These are phyloP conservation scores for Noctua comes DNA, from an alignment of 2,888 invertebrate species.

Conservation along the genomic window DNA sequence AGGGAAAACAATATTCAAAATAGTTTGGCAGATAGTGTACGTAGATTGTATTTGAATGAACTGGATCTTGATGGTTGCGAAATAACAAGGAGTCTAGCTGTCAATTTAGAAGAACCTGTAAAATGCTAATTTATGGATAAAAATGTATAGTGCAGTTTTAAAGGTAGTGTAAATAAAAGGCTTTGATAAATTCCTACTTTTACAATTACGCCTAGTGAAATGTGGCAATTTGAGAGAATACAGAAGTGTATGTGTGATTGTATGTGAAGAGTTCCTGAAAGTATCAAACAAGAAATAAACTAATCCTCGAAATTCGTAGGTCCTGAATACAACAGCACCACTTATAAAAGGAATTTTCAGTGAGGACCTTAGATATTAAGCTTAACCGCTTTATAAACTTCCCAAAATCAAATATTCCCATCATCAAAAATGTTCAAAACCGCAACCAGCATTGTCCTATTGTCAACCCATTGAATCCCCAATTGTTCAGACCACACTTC, in stretches of 20 bases:
- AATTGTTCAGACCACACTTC: constrained; percentile 18
- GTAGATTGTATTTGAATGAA: neutral
- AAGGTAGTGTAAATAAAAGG: neutral
- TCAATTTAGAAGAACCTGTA: neutral
- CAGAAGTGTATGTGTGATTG: neutral
- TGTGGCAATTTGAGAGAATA: neutral
- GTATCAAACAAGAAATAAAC: neutral
- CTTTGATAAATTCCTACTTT: neutral
- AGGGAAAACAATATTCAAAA: constrained; percentile 51
- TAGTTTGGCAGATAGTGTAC: constrained; percentile 13
- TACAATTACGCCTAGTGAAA: neutral
- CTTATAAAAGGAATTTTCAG: neutral
- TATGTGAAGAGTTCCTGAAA: neutral
- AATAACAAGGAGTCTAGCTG: neutral
- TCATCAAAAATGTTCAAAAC: neutral
- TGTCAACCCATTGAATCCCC: constrained; percentile 22
- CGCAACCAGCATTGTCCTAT: neutral
- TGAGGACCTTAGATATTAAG: neutral
- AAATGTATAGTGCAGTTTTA: neutral
- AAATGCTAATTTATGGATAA: neutral
- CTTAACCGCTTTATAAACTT: neutral
- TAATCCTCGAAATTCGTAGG: neutral
- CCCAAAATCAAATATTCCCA: neutral
- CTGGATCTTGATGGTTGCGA: neutral
- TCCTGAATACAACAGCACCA: neutral